phyloP scores from a whole-genome alignment of 2,797 vertebrate genomes.

The Crocidura indochinensis region DNA sequence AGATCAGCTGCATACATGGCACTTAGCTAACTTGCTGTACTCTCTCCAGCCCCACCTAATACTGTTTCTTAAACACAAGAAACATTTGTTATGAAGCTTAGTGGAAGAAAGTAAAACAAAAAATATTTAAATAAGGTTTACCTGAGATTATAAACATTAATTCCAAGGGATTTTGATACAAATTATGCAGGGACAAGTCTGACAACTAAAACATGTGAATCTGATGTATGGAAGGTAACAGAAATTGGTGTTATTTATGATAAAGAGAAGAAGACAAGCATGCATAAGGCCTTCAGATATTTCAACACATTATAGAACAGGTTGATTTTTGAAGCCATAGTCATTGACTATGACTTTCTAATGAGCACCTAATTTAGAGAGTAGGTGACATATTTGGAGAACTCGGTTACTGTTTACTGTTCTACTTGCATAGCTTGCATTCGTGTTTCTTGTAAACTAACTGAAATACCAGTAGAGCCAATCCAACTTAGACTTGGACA shows the following conservation, averaged over 20 bases:
- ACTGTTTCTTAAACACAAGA: conserved; percentile 28
- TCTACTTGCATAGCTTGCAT: conserved; percentile 27
- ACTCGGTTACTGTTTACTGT: not conserved
- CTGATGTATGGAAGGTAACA: not conserved
- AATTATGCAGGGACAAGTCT: not conserved
- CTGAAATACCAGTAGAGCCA: conserved; percentile 3
- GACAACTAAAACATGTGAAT: not conserved
- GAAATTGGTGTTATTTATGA: not conserved
- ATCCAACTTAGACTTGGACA: not conserved
- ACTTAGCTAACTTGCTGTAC: too few relatives aligned
- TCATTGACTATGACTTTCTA: not conserved
- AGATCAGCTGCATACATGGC: too few relatives aligned
- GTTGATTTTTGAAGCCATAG: not conserved
- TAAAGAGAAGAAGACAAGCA: not conserved
- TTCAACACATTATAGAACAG: not conserved
- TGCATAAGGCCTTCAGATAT: not conserved
- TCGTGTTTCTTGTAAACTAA: conserved; percentile 47
- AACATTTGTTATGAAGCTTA: conserved; percentile 15
- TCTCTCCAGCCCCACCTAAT: too few relatives aligned
- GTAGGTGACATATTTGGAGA: not conserved
- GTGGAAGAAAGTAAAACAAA: conserved; percentile 30
- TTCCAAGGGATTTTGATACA: not conserved
- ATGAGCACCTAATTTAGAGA: not conserved
- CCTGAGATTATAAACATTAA: not conserved
- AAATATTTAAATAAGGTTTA: conserved; percentile 20